These are phyloP conservation scores for Ophion obscuratus DNA, from an alignment of 2,888 invertebrate species.

Conservation along the genomic window DNA sequence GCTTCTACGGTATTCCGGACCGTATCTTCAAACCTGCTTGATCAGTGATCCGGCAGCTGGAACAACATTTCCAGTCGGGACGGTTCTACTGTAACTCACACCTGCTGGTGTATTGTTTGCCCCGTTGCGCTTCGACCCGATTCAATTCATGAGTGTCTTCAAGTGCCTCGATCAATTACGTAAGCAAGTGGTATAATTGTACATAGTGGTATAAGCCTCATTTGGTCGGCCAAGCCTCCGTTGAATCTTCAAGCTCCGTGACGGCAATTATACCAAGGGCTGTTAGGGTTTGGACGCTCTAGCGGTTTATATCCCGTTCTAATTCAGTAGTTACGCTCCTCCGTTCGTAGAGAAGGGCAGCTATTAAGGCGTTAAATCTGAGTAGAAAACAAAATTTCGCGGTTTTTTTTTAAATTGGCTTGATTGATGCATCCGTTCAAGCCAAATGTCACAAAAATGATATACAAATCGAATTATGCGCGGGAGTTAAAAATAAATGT, in stretches of 20 bases:
- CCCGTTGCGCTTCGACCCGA: neutral
- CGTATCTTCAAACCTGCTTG: no score
- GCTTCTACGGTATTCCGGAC: no score
- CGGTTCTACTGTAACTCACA: neutral
- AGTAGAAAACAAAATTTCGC: no score
- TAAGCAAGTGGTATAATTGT: neutral
- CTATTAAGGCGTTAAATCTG: no score
- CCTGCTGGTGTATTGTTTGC: neutral
- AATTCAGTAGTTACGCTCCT: neutral
- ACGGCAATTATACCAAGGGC: neutral
- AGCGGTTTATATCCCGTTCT: neutral
- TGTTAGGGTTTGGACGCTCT: neutral
- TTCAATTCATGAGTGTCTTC: neutral
- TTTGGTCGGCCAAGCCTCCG: neutral
- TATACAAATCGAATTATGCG: no score
- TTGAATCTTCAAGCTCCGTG: neutral
- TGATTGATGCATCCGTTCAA: no score
- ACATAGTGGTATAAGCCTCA: neutral
- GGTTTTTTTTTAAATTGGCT: no score
- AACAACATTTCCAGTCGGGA: no score
- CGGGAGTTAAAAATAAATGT: no score
- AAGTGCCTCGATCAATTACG: neutral
- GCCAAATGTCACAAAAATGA: no score
- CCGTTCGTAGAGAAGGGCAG: neutral
- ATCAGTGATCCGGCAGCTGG: no score